A percentile compares a stretch with the other conserved stretches of the same genome.
Conservation (phyloP, 1,140 invertebrate genomes). For the Helicoverpa zea region DNA sequence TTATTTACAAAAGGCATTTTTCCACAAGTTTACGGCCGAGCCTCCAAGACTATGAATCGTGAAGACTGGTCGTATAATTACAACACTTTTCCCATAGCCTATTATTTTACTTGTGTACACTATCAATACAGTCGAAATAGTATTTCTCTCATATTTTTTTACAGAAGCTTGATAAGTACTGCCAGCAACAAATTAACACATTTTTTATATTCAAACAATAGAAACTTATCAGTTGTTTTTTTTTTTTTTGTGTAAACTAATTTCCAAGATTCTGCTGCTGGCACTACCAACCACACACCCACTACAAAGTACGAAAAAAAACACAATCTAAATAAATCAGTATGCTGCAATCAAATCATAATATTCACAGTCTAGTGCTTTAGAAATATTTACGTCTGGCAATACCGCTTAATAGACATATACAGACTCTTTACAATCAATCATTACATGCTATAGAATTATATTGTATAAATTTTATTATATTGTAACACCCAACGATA, state of each 20-base stretch:
- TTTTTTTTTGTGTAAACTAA: no score
- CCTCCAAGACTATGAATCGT: background rate
- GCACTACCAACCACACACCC: constrained; percentile 11
- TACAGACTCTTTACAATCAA: background rate
- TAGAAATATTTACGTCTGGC: constrained; percentile 1
- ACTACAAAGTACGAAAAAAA: background rate
- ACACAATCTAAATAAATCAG: no score
- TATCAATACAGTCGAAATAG: background rate
- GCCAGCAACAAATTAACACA: no score
- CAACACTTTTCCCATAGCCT: background rate
- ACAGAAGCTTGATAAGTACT: constrained; percentile 8
- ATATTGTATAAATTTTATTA: constrained; percentile 39
- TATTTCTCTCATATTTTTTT: constrained; percentile 29
- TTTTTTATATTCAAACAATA: no score
- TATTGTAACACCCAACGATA: constrained; percentile 28
- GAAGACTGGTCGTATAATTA: background rate
- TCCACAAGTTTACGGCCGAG: background rate
- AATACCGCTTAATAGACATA: background rate
- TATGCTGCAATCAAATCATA: background rate
- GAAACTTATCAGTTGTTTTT: no score
- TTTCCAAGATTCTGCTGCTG: no score
- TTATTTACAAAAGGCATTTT: constrained; percentile 42
- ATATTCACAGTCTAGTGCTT: constrained; percentile 20
- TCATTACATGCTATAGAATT: constrained; percentile 1
- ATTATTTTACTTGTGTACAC: constrained; percentile 8